Conservation (phyloP, 92 coral and sea anemone species). For the Paragorgia papillata region DNA sequence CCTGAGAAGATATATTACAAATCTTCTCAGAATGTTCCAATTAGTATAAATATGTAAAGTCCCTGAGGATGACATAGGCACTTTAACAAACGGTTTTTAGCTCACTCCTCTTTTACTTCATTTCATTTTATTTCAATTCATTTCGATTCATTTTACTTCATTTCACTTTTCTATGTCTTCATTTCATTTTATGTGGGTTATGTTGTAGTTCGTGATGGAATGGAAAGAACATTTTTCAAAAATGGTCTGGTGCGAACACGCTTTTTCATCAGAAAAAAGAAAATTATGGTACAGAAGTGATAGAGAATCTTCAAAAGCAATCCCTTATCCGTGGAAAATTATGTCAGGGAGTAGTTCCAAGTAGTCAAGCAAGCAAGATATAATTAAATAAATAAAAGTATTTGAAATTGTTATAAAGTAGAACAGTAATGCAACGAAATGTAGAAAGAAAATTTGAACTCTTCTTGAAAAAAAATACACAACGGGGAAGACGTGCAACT, state of each 20-base stretch:
- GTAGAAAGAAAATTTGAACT: no score
- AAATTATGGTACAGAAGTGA: slow-evolving; percentile 88
- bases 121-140: no score
- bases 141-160: no score
- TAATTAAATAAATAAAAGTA: neutral
- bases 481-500: no score
- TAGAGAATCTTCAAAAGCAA: slow-evolving; percentile 82
- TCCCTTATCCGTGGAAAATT: slow-evolving; percentile 95
- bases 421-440: no score
- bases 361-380: neutral
- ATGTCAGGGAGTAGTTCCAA: slow-evolving; percentile 19
- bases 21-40: no score
- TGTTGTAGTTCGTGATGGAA: slow-evolving; percentile 70
- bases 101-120: no score
- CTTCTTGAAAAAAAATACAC: no score
- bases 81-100: no score
- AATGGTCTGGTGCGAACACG: slow-evolving; percentile 89
- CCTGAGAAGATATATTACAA: no score
- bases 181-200: neutral
- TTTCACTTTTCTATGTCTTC: neutral
- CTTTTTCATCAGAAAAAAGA: slow-evolving; percentile 79
- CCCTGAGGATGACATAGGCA: no score
- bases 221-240: slow-evolving; percentile 90
- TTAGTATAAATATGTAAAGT: no score
- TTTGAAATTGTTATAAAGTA: neutral